Percentiles rank a stretch among this genome's conserved stretches.
phyloP scores from a whole-genome alignment of 2,797 vertebrate species.

The Bradypodion pumilum region DNA sequence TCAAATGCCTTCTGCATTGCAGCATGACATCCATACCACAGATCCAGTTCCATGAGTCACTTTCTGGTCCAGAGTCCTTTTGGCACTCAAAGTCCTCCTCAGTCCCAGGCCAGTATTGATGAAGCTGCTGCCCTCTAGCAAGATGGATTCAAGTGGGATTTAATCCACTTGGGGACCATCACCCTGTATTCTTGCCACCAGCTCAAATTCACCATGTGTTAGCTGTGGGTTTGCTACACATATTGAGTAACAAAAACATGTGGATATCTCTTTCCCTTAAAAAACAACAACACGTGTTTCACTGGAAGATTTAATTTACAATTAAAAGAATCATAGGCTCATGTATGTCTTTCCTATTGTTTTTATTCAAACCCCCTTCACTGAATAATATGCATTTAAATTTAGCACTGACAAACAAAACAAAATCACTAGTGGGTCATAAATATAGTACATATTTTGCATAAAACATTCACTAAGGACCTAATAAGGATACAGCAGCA shows the following conservation, averaged over 20 bases:
- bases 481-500: slow-evolving; percentile 11
- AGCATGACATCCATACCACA: too few relatives aligned
- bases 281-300: neutral
- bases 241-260: neutral
- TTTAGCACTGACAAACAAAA: slow-evolving; percentile 21
- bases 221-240: neutral
- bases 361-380: slow-evolving; percentile 6
- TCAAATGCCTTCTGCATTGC: too few relatives aligned
- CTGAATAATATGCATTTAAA: slow-evolving; percentile 14
- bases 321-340: too few relatives aligned
- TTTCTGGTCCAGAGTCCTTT: too few relatives aligned
- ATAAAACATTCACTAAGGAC: slow-evolving; percentile 29
- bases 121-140: too few relatives aligned
- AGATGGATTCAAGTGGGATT: too few relatives aligned
- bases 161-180: too few relatives aligned
- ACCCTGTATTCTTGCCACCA: too few relatives aligned
- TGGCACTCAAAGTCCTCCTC: too few relatives aligned
- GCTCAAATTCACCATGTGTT: too few relatives aligned
- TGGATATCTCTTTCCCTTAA: neutral
- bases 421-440: slow-evolving; percentile 3
- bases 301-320: neutral
- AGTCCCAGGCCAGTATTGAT: too few relatives aligned
- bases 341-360: slow-evolving; percentile 33
- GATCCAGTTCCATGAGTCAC: too few relatives aligned
- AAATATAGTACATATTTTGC: slow-evolving; percentile 15